Conservation (phyloP, 1,140 invertebrate genomes). For the Aricia agestis region DNA sequence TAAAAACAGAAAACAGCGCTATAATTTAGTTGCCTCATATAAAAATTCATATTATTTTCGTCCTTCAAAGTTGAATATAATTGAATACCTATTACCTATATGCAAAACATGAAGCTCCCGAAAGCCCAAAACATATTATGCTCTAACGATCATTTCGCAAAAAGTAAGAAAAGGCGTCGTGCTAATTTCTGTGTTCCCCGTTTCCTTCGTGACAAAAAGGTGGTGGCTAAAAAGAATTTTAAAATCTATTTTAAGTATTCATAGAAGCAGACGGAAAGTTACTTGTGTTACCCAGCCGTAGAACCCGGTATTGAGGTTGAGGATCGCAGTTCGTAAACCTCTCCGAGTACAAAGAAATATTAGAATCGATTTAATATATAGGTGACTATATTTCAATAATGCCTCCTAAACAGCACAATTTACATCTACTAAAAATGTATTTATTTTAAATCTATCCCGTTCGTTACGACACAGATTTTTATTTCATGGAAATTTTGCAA, state of each 20-base stretch:
- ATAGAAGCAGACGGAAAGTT: background rate
- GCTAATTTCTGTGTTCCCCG: background rate
- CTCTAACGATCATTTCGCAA: no score
- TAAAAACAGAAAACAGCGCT: no score
- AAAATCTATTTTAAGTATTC: background rate
- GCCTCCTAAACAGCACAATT: background rate
- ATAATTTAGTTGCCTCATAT: no score
- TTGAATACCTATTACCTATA: no score
- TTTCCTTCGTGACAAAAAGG: background rate
- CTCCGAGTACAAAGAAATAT: constrained; percentile 7
- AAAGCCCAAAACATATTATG: background rate
- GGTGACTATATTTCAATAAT: constrained; percentile 11
- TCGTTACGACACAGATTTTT: background rate
- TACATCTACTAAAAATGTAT: constrained; percentile 13
- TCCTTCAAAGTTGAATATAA: no score
- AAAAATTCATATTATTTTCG: no score
- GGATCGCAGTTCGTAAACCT: background rate
- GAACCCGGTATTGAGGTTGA: background rate
- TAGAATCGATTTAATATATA: constrained; percentile 7
- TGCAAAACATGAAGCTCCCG: background rate
- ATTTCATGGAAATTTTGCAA: constrained; percentile 3
- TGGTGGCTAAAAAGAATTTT: background rate
- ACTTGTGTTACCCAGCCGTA: background rate
- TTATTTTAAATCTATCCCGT: background rate
- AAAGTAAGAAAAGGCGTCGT: background rate